Evolutionary conservation across 1,140 invertebrate species (phyloP), one percentile per base, ranked within the genome.

Genomic region (Danaus plexippus): DNA sequence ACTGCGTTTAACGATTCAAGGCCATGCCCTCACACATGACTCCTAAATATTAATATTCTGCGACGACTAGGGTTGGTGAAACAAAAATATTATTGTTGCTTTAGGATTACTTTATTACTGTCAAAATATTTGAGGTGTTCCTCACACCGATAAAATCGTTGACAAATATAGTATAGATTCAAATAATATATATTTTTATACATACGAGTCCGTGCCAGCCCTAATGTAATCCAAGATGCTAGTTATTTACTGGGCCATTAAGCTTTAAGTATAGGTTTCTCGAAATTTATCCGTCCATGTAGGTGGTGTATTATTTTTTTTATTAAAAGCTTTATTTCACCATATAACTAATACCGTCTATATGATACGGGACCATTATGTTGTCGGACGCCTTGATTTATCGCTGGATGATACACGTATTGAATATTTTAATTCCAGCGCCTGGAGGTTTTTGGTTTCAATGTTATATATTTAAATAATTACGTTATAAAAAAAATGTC

Each of bases 251-350:
- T 48, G 43, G 55, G 64, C 72, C 48, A 65, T 77, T 69, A 67
- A 63, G 54, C 64, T 61, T 73, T 78, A 77, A 78, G 73, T 78
- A 71, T 71, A 68, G 65, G 69, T 69, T 69, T 63, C 59, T 61
- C 60, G 54, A 59, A 75, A 75, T 78, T 74, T 75, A 73, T 75
- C 71, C 61, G 61, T 54, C 55, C 52, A 60, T 63, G 62, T 61
- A 61, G 67, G 65, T 63, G 69, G 61, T 66, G 62, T 56, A 58
- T 52, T 54, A 54, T 59, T 46, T 56, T n/a, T 56, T 60, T 59
- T 55, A 61, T 52, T 52, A 58, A 18, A 45, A 13, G 32, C 18
- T 11, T 41, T 15, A 58, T 18, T 49, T 22, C n/a, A 49, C 47
- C 22, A 46, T 60, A 57, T 54, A 18, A 44, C 48, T 51, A 32